A percentile compares a stretch with the other conserved stretches of the same genome.
These are phyloP conservation scores for Amiota minor DNA, from an alignment of 2,888 invertebrate species.

Conservation along the genomic window DNA sequence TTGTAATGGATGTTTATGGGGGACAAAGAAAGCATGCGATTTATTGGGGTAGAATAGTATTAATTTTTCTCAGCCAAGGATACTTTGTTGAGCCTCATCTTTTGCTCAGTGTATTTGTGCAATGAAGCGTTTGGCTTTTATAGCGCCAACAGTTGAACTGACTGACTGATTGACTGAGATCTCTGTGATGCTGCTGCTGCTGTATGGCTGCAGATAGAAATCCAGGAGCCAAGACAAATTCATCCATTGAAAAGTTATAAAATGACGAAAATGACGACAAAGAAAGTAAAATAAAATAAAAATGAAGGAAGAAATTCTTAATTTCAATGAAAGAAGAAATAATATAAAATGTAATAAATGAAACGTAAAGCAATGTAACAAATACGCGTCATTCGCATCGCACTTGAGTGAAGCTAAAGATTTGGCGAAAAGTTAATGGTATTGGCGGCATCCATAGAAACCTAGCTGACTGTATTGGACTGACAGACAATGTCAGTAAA, in stretches of 20 bases:
- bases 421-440: background rate
- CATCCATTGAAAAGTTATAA: slow-evolving; percentile 22
- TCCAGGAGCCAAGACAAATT: too few species aligned
- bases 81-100: background rate
- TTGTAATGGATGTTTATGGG: too few species aligned
- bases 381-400: slow-evolving; percentile 28
- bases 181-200: background rate
- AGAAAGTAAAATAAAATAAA: background rate
- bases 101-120: slow-evolving; percentile 56
- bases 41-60: too few species aligned
- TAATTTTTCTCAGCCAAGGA: background rate
- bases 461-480: too few species aligned
- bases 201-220: background rate
- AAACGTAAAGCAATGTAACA: slow-evolving; percentile 51
- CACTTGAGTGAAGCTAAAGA: background rate
- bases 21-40: too few species aligned
- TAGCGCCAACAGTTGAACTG: slow-evolving; percentile 60
- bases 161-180: background rate
- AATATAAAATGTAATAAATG: slow-evolving; percentile 53
- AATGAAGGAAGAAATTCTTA: slow-evolving; percentile 11
- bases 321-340: background rate
- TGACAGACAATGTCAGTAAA: too few species aligned
- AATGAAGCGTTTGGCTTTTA: slow-evolving; percentile 64
- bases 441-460: background rate
- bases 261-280: background rate